Evolutionary conservation across 2,113 vertebrate genomes (phyloP), one percentile per base, ranked within the genome.

Genomic region (Myiopsitta monachus): DNA sequence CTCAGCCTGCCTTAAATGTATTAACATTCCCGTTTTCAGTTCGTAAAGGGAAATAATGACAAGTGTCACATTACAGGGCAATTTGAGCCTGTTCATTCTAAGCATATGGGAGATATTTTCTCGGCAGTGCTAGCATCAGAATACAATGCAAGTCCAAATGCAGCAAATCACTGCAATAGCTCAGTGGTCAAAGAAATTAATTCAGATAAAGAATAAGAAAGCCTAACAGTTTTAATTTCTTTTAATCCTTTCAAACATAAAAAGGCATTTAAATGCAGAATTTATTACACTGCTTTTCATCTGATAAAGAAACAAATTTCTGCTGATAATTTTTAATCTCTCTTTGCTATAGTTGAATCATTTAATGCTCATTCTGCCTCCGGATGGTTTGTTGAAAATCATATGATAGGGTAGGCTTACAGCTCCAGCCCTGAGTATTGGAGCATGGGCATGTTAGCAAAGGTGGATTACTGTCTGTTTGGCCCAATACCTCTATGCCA

Each of bases 51-150:
- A 89, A 94, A 83, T 69, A 89, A 74, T 78, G 64, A 9, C 82
- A 87, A 95, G 63, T 85, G 49, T 91, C 63, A 70, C 28, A 55
- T 96, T 92, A 85, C 70, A 88, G 54, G 36, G 51, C 26, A 91
- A 83, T 92, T 79, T 80, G 81, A 96, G 44, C 41, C 70, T 89
- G 38, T 79, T 94, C 63, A 49, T 87, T 87, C 2, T 36, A 93
- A 83, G 38, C 3, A 1, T 63, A 70, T 0, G 5, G 76, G 57
- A 83, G 49, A 69, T 51, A 83, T 84, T 93, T 97, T 93, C 79
- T 95, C 73, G 69, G 47, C 62, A 88, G 62, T 57, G 11, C 14
- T 47, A 62, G 31, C 10, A 61, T 13, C 8, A 88, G 66, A 92
- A 62, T 41, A 76, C 28, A 73, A 14, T 27, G 9, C 49, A 64